Base-by-base conservation (phyloP, 2,888 invertebrate species). In the Protonemura montana region DNA sequence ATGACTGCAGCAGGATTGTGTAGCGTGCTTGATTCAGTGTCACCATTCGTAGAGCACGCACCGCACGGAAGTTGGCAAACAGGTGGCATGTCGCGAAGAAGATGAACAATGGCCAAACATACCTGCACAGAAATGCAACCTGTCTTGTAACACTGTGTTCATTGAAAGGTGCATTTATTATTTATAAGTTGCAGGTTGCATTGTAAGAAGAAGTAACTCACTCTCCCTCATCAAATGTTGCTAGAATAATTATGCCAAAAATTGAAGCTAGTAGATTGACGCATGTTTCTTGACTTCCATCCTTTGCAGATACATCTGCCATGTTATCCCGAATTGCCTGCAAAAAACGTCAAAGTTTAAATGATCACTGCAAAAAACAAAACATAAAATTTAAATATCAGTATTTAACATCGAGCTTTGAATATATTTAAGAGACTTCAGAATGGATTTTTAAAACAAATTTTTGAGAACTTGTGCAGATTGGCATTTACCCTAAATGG, bases 271-370 rank as follows among this genome's bases (percentile, higher is more conserved):
- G 91, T 81, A 99, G 93, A 92, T 99, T 99, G 21, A 99, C 98
- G 88, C 98, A 94, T 0, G 98, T 99, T 91, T 99, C 99, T 92
- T 99, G 99, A 87, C 98, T 98, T 6, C 98, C 96, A 91, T 99
- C 99, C 92, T 99, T 99, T 0, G 98, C 97, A 0, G 96, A 94
- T 7, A 96, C 98, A 92, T 99, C 99, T 0, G 97, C 98, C 92
- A 98, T 94, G 91, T 99, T 99, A 88, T 97, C 96, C 88, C 95
- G 93, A 28, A 97, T 91, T 0, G 98, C 98, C 93, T 95, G 91
- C 35, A 10, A 0, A 88, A 88, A 86, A 87, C 35, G 35, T 35
- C 35, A 35, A 35, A 6, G 35, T 6, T 35, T 35, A 35, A 10
- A 10, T 35, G 10, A 35, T n/a, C n/a, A n/a, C n/a, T n/a, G n/a